Evolutionary conservation across 2,113 vertebrate genomes (phyloP).

Genomic region (Aegithalos caudatus): DNA sequence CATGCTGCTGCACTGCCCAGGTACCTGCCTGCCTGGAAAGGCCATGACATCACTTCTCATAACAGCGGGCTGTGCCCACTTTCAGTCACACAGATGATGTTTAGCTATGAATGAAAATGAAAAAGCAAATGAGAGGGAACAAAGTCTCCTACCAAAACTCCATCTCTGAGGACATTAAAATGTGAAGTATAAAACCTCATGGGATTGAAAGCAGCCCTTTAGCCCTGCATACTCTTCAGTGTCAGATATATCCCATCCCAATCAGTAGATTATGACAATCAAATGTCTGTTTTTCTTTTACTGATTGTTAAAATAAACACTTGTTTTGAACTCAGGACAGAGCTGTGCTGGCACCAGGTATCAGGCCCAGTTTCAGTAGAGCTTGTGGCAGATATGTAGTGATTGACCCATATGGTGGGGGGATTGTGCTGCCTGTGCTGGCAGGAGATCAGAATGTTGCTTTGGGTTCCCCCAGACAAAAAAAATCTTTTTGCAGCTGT

Average conservation of each 20-base stretch:
- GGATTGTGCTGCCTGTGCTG: not conserved
- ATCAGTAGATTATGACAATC: not conserved
- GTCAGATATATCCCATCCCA: not conserved
- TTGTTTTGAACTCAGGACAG: not conserved
- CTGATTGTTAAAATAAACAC: not conserved
- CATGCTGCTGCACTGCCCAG: not conserved
- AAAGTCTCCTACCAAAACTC: not conserved
- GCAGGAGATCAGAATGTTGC: not conserved
- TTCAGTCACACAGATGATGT: not conserved
- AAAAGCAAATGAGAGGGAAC: not conserved
- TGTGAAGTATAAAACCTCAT: not conserved
- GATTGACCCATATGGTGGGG: not conserved
- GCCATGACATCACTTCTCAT: not conserved
- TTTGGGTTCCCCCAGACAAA: not conserved
- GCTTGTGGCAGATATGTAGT: not conserved
- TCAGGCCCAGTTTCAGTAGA: not conserved
- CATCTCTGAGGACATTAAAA: not conserved
- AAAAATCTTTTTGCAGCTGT: not conserved
- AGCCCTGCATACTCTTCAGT: not conserved
- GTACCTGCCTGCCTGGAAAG: not conserved
- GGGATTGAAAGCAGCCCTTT: too few species aligned
- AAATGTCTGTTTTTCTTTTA: not conserved
- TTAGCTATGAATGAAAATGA: not conserved
- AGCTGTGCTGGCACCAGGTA: not conserved
- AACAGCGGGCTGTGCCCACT: not conserved